Conservation (phyloP, 2,113 vertebrate genomes). For the Hippoglossus stenolepis region DNA sequence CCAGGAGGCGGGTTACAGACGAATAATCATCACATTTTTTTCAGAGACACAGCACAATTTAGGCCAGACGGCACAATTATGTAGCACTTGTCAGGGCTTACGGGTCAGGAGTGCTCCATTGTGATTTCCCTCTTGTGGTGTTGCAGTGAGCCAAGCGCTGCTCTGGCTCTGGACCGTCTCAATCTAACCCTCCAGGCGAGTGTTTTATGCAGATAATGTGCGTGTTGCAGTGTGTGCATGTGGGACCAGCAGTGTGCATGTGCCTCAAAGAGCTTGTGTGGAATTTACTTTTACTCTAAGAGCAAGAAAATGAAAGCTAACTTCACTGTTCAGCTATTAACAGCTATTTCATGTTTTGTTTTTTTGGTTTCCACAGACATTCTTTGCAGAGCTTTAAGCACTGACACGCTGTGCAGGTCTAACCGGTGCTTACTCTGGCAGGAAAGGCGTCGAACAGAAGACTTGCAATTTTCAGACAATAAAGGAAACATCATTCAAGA, state of each 20-base stretch:
- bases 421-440: conserved; percentile 49
- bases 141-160: conserved; percentile 48
- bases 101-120: conserved; percentile 46
- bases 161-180: conserved; percentile 45
- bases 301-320: conserved; percentile 28
- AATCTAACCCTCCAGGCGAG: conserved; percentile 57
- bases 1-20: conserved; percentile 40
- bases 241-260: background rate
- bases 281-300: conserved; percentile 1
- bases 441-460: conserved; percentile 39
- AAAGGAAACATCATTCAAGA: conserved; percentile 35
- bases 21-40: conserved; percentile 59
- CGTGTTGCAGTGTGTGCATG: conserved; percentile 20
- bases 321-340: conserved; percentile 23
- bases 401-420: conserved; percentile 29
- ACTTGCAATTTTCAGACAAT: conserved; percentile 34
- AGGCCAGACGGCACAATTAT: conserved; percentile 67
- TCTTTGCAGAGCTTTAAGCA: conserved; percentile 28
- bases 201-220: conserved; percentile 48
- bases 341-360: conserved; percentile 30
- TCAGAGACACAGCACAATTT: conserved; percentile 56
- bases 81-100: conserved; percentile 44
- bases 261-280: conserved; percentile 11
- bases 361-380: conserved; percentile 25
- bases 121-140: conserved; percentile 46